Percentiles rank a stretch among this genome's conserved stretches.
Conservation (phyloP, 2,888 invertebrate species). For the Habroteleia sp. region DNA sequence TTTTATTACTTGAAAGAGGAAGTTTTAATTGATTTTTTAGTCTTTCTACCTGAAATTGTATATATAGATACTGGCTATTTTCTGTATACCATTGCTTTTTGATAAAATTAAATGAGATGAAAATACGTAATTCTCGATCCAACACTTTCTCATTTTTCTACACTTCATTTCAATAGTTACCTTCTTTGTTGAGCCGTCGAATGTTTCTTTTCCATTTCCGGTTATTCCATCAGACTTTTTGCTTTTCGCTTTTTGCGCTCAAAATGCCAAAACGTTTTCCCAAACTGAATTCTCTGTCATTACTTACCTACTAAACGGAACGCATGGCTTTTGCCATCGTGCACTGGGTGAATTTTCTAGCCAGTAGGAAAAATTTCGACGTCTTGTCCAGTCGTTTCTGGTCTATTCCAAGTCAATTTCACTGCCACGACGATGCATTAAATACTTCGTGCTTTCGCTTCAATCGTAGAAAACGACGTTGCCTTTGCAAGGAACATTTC, state of each 20-base stretch:
- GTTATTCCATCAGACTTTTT: conserved; percentile 48
- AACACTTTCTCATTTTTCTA: conserved; percentile 13
- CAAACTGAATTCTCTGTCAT: conserved; percentile 60
- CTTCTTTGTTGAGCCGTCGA: conserved; percentile 50
- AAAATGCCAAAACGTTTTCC: conserved; percentile 59
- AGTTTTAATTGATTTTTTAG: no score
- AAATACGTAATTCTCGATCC: conserved; percentile 23
- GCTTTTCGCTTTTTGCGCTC: conserved; percentile 31
- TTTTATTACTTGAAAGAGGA: no score
- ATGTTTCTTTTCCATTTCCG: conserved; percentile 58
- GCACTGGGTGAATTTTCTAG: conserved; percentile 31
- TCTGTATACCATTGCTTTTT: no score
- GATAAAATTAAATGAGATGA: conserved; percentile 24
- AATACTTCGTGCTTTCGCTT: conserved; percentile 54
- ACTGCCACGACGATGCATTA: conserved; percentile 40
- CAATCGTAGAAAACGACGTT: conserved; percentile 57
- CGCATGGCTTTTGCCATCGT: conserved; percentile 40
- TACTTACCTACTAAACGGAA: conserved; percentile 42
- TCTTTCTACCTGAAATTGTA: no score
- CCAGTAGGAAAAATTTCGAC: conserved; percentile 40
- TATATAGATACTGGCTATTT: no score
- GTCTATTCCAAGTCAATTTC: conserved; percentile 40
- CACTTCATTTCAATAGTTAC: conserved; percentile 60
- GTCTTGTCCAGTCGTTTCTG: conserved; percentile 43
- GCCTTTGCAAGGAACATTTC: conserved; percentile 44